Evolutionary conservation across 2,797 vertebrate genomes (phyloP).

Genomic region (Chaetodon trifasciatus): DNA sequence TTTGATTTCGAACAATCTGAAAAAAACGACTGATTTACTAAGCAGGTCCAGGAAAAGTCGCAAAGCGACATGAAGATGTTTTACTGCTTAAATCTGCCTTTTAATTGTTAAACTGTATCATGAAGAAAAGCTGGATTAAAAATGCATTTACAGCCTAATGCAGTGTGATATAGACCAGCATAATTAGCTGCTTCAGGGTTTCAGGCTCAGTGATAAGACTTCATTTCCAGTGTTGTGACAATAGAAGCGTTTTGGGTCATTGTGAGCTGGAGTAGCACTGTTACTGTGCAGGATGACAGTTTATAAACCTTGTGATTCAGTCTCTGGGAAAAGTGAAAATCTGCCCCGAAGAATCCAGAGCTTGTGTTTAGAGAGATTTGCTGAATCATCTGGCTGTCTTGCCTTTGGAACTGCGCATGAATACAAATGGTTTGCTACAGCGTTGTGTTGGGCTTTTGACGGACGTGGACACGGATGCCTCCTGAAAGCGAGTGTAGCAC

Average conservation of each 20-base stretch:
- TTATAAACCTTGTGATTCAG: conserved; percentile 55
- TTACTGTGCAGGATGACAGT: conserved; percentile 30
- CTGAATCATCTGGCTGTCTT: conserved; percentile 81
- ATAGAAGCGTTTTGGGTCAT: not conserved
- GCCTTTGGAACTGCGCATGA: conserved; percentile 68
- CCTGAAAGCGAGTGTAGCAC: conserved; percentile 37
- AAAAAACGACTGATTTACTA: conserved; percentile 10
- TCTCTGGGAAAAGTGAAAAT: conserved; percentile 39
- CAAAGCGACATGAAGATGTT: conserved; percentile 6
- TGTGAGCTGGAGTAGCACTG: conserved; percentile 20
- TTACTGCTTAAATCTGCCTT: not conserved
- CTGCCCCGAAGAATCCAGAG: conserved; percentile 19
- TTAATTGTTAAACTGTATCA: not conserved
- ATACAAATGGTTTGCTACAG: conserved; percentile 70
- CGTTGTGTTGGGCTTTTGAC: conserved; percentile 63
- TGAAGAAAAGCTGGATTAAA: not conserved
- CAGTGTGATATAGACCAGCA: not conserved
- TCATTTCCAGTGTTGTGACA: conserved; percentile 27
- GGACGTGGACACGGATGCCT: conserved; percentile 54
- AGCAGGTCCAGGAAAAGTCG: not conserved
- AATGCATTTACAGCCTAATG: not conserved
- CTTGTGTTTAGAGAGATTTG: conserved; percentile 72
- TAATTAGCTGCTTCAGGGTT: conserved; percentile 28
- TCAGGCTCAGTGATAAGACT: conserved; percentile 26
- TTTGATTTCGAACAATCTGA: conserved; percentile 3